phyloP scores from a whole-genome alignment of 2,113 vertebrate species.

The Xenotilapia leptura region DNA sequence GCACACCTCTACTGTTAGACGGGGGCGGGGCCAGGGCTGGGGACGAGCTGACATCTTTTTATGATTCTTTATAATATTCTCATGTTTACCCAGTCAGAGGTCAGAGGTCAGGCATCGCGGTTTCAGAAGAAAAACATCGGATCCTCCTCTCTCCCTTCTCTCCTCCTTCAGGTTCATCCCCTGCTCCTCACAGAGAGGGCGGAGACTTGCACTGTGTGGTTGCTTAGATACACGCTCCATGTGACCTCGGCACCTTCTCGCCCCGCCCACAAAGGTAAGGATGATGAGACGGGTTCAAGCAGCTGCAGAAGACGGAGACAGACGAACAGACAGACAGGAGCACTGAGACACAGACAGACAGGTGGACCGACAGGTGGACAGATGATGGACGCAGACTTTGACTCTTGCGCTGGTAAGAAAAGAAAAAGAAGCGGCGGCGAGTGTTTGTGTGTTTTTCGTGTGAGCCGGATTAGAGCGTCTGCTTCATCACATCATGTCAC shows the following conservation, averaged over 20 bases:
- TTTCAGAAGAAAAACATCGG: background rate
- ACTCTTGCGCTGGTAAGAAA: slow-evolving; percentile 29
- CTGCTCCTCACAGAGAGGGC: slow-evolving; percentile 54
- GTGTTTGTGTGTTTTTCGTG: background rate
- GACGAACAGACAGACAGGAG: background rate
- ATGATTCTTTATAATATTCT: background rate
- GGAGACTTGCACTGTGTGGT: slow-evolving; percentile 59
- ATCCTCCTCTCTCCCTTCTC: background rate
- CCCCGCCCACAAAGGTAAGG: slow-evolving; percentile 38
- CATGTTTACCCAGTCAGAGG: background rate
- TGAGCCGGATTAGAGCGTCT: background rate
- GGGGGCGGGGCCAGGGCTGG: background rate
- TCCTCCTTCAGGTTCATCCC: slow-evolving; percentile 54
- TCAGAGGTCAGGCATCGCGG: background rate
- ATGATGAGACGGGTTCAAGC: background rate
- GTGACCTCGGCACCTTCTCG: slow-evolving; percentile 21
- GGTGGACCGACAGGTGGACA: background rate
- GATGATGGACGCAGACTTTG: background rate
- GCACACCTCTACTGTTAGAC: background rate
- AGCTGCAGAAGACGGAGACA: background rate
- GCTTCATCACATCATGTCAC: slow-evolving; percentile 16
- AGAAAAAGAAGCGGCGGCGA: background rate
- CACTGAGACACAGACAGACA: background rate
- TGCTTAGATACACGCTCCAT: slow-evolving; percentile 55
- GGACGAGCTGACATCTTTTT: background rate